Conservation (phyloP, 2,113 vertebrate species). For the Cynocephalus volans region DNA sequence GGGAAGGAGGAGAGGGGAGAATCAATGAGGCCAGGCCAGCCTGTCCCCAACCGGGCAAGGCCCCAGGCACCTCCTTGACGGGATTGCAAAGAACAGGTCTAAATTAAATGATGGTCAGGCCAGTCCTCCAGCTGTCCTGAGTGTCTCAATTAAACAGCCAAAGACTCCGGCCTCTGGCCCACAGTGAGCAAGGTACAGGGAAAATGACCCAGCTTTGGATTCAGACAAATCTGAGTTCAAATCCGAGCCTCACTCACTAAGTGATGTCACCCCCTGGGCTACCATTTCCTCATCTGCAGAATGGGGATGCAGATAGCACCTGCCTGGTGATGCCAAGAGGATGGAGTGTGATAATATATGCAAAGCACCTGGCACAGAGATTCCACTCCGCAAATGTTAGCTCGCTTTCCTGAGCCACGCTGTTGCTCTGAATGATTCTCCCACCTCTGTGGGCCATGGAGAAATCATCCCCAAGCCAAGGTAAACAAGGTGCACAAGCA, state of each 20-base stretch:
- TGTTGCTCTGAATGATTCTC: background rate
- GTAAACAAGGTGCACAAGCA: background rate
- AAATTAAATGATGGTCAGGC: slow-evolving; percentile 24
- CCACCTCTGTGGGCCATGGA: accelerated
- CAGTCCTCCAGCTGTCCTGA: background rate
- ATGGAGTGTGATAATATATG: too few relatives aligned
- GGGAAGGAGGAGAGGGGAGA: too few relatives aligned
- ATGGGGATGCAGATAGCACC: background rate
- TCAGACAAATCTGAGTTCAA: slow-evolving; percentile 18
- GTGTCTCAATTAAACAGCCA: background rate
- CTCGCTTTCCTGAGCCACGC: background rate
- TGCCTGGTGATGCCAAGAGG: background rate
- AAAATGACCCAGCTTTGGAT: background rate
- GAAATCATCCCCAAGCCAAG: background rate
- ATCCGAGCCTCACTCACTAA: background rate
- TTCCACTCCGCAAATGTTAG: background rate
- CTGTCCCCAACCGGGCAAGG: background rate
- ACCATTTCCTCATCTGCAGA: background rate
- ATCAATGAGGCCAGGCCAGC: background rate
- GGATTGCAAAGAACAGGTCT: slow-evolving; percentile 17
- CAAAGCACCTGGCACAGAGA: background rate
- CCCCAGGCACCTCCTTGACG: slow-evolving; percentile 21
- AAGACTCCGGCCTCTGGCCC: background rate
- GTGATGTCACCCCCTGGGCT: background rate
- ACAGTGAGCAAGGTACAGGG: accelerated